These are phyloP conservation scores for Gavialis gangeticus DNA, from an alignment of 2,113 vertebrate species.

Conservation along the genomic window DNA sequence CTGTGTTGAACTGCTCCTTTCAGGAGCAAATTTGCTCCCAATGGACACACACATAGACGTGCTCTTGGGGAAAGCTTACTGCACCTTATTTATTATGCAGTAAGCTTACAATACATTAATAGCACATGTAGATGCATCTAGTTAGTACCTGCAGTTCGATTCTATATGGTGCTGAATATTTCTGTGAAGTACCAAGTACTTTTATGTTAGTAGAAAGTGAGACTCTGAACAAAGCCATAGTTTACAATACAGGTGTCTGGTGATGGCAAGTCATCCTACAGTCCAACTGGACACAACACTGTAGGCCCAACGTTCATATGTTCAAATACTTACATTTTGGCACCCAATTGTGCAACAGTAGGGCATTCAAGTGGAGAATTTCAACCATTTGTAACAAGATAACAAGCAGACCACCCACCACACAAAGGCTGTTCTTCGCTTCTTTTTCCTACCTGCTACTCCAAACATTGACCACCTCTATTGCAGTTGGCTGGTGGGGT, in stretches of 20 bases:
- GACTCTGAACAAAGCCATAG: background rate
- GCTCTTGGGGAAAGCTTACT: too few species aligned
- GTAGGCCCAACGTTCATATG: background rate
- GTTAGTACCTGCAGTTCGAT: too few species aligned
- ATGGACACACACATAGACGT: too few species aligned
- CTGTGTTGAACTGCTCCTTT: too few species aligned
- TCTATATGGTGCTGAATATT: background rate
- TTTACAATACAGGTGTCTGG: background rate
- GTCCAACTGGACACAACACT: background rate
- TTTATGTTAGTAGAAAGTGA: background rate
- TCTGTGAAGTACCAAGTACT: background rate
- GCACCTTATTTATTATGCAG: too few species aligned
- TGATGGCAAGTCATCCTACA: background rate
- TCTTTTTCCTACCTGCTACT: conserved; percentile 67
- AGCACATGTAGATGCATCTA: too few species aligned
- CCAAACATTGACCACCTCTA: background rate
- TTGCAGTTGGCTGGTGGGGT: background rate
- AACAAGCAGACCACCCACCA: conserved; percentile 85
- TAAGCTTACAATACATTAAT: too few species aligned
- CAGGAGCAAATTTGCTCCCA: too few species aligned
- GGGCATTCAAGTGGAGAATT: conserved; percentile 18
- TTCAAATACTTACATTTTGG: background rate
- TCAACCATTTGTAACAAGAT: conserved; percentile 78
- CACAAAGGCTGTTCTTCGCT: background rate
- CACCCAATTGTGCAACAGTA: background rate